Percentiles rank a stretch among this genome's conserved stretches.
These are phyloP conservation scores for Neopelma chrysocephalum DNA, from an alignment of 2,797 vertebrate species.

Conservation along the genomic window DNA sequence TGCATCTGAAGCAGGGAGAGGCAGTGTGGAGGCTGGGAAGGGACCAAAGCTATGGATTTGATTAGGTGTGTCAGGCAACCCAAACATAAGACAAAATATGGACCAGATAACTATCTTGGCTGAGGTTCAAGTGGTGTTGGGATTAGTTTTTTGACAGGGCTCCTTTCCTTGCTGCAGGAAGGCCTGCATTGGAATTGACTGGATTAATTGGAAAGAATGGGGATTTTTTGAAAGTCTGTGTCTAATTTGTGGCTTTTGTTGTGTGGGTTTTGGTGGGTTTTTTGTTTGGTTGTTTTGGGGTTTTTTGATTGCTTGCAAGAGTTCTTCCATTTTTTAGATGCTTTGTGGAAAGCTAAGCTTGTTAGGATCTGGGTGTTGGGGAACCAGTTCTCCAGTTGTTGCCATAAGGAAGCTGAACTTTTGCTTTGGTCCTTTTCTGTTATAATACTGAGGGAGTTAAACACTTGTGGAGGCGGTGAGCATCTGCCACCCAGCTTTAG, in stretches of 20 bases:
- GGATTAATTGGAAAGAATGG: not conserved
- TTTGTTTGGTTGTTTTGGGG: too few relatives aligned
- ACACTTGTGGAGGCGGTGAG: not conserved
- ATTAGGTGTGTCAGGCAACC: conserved; percentile 22
- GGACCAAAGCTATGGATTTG: conserved; percentile 2
- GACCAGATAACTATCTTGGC: not conserved
- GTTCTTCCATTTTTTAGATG: not conserved
- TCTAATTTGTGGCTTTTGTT: not conserved
- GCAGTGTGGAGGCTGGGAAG: not conserved
- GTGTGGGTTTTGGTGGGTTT: not conserved
- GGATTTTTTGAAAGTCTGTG: not conserved
- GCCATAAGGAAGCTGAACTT: not conserved
- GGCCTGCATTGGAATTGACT: not conserved
- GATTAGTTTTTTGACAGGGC: not conserved
- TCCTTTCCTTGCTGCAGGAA: not conserved
- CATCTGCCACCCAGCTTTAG: conserved; percentile 9
- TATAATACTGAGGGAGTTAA: not conserved
- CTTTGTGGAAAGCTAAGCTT: not conserved
- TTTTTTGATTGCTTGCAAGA: not conserved
- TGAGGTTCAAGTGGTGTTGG: not conserved
- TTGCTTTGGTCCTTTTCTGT: not conserved
- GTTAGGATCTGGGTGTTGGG: not conserved
- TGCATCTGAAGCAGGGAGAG: not conserved
- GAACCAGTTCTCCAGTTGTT: not conserved
- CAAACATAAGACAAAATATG: not conserved